These are phyloP conservation scores for Drepana arcuata DNA, from an alignment of 1,140 invertebrate genomes.

Conservation along the genomic window DNA sequence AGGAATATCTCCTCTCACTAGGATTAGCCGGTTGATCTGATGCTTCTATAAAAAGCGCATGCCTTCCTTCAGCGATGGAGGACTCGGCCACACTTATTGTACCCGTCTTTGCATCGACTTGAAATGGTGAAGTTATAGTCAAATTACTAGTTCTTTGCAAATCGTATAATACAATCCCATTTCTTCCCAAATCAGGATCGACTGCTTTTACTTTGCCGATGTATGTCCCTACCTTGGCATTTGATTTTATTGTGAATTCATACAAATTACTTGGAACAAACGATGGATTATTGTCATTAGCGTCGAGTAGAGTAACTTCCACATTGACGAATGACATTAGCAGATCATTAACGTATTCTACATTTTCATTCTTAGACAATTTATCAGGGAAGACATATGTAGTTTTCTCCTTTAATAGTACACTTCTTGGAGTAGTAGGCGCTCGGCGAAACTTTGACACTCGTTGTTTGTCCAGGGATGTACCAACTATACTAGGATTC, in stretches of 20 bases:
- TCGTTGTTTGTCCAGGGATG: slow-evolving; percentile 46
- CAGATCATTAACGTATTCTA: slow-evolving; percentile 56
- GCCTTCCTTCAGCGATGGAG: slow-evolving; percentile 77
- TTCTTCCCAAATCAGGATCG: slow-evolving; percentile 86
- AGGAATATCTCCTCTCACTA: slow-evolving; percentile 83
- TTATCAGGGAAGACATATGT: slow-evolving; percentile 68
- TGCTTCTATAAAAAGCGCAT: slow-evolving; percentile 86
- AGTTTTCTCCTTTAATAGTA: slow-evolving; percentile 45
- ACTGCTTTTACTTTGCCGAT: slow-evolving; percentile 84
- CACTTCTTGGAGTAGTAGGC: slow-evolving; percentile 18
- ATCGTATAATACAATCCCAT: slow-evolving; percentile 84
- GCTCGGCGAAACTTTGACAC: slow-evolving; percentile 49
- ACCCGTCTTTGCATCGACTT: slow-evolving; percentile 81
- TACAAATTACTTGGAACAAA: slow-evolving; percentile 88
- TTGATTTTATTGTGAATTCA: slow-evolving; percentile 80
- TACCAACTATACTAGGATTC: slow-evolving; percentile 74
- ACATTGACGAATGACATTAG: slow-evolving; percentile 79
- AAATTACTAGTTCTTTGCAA: slow-evolving; percentile 80
- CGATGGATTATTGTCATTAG: slow-evolving; percentile 89
- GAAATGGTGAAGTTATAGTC: slow-evolving; percentile 78
- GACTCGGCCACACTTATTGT: slow-evolving; percentile 80
- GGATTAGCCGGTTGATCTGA: slow-evolving; percentile 86
- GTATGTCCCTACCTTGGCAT: slow-evolving; percentile 77
- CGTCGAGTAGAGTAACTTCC: slow-evolving; percentile 86
- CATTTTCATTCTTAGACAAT: slow-evolving; percentile 50